Conservation (phyloP, 2,113 vertebrate species). For the Triplophysa rosa region DNA sequence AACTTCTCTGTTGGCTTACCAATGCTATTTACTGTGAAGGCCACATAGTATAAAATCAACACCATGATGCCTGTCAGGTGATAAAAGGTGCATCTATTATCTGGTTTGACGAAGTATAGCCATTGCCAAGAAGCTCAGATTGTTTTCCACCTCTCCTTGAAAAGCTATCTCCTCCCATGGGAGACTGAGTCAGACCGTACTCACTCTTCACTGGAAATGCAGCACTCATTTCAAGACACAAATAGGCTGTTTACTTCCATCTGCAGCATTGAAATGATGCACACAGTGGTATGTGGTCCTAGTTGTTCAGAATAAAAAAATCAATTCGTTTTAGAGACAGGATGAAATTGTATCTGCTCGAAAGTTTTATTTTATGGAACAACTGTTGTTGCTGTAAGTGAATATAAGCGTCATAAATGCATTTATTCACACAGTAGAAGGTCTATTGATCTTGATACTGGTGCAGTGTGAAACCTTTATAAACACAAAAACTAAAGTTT, state of each 20-base stretch:
- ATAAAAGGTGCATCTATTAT: constrained; percentile 34
- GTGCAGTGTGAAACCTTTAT: too few species aligned
- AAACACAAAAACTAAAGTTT: too few species aligned
- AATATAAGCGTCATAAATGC: too few species aligned
- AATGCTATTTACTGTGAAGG: constrained; percentile 7
- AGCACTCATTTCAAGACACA: constrained; percentile 19
- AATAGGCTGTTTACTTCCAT: constrained; percentile 23
- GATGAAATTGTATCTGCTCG: not conserved
- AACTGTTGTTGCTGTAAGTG: not conserved
- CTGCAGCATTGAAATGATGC: not conserved
- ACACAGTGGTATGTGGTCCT: not conserved
- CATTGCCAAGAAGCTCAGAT: constrained; percentile 40
- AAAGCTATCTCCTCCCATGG: constrained; percentile 38
- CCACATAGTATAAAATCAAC: constrained; percentile 19
- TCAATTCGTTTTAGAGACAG: not conserved
- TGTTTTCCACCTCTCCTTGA: constrained; percentile 43
- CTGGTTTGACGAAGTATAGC: not conserved
- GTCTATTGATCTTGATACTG: too few species aligned
- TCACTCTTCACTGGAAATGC: constrained; percentile 34
- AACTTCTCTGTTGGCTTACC: not conserved
- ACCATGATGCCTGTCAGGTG: not conserved
- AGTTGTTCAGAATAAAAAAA: not conserved
- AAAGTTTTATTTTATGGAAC: not conserved
- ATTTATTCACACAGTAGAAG: too few species aligned
- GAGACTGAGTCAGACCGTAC: constrained; percentile 44